phyloP scores from a whole-genome alignment of 2,113 vertebrate genomes.

The Scophthalmus maximus region DNA sequence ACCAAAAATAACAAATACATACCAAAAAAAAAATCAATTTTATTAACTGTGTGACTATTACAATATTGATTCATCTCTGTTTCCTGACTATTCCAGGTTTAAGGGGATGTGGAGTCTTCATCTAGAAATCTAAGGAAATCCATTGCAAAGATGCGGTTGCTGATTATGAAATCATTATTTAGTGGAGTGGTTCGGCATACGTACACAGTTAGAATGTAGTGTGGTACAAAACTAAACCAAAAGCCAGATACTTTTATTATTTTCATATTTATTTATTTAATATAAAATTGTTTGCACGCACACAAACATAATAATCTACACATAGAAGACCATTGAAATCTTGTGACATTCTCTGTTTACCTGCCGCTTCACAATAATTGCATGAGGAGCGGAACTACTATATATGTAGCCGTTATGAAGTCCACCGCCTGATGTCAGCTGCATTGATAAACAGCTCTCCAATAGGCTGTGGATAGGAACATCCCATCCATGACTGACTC shows the following conservation, averaged over 20 bases:
- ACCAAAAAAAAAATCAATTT: no score
- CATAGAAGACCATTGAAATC: not conserved
- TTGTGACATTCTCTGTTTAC: conserved; percentile 32
- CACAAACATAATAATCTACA: not conserved
- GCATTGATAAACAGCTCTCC: conserved; percentile 78
- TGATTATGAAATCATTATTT: no score
- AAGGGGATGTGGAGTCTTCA: no score
- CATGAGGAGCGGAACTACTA: conserved; percentile 50
- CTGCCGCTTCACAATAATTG: conserved; percentile 50
- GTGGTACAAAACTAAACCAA: not conserved
- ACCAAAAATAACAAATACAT: no score
- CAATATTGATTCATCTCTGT: no score
- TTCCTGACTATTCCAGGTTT: no score
- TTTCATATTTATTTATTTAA: not conserved
- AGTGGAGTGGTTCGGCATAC: no score
- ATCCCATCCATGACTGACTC: conserved; percentile 77
- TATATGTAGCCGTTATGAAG: conserved; percentile 74
- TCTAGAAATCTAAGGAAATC: no score
- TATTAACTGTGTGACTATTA: no score
- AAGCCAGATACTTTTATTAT: not conserved
- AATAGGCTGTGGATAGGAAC: conserved; percentile 75
- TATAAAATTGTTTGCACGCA: not conserved
- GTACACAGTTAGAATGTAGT: not conserved
- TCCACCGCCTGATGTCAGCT: conserved; percentile 70
- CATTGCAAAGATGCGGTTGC: no score